Conservation (phyloP, 2,797 vertebrate genomes). For the Podargus strigoides region DNA sequence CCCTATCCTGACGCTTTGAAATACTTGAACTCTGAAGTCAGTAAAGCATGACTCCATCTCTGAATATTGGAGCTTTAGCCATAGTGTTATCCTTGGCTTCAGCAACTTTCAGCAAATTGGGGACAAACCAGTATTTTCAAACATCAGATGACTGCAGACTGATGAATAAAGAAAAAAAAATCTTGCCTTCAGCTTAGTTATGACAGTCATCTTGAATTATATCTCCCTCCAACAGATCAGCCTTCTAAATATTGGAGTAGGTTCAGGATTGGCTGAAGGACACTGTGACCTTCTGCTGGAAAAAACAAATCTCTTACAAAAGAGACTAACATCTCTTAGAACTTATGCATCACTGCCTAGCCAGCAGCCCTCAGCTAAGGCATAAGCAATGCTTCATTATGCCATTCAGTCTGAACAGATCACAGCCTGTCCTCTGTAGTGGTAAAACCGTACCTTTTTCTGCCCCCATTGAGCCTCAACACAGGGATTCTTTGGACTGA, state of each 20-base stretch:
- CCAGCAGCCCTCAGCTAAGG: neutral
- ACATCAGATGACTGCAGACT: neutral
- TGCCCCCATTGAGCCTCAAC: neutral
- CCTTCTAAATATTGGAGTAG: neutral
- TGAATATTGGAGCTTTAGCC: slow-evolving; percentile 28
- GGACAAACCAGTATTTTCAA: slow-evolving; percentile 21
- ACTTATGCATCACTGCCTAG: neutral
- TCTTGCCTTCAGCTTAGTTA: slow-evolving; percentile 3
- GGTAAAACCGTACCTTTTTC: neutral
- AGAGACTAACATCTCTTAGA: neutral
- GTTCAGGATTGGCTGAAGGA: neutral
- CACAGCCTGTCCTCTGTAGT: neutral
- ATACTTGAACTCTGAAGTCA: slow-evolving; percentile 56
- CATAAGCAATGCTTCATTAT: neutral
- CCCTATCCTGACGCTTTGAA: slow-evolving; percentile 1
- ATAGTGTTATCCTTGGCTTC: slow-evolving; percentile 46
- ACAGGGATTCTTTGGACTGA: neutral
- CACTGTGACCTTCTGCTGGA: neutral
- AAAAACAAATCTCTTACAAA: neutral
- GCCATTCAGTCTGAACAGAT: neutral
- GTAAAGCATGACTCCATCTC: slow-evolving; percentile 10
- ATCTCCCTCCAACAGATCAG: neutral
- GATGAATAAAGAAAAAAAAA: neutral
- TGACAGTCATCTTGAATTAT: neutral
- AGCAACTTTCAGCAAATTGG: neutral